Evolutionary conservation across 2,113 vertebrate genomes (phyloP).

Genomic region (Cyprinodon tularosa): DNA sequence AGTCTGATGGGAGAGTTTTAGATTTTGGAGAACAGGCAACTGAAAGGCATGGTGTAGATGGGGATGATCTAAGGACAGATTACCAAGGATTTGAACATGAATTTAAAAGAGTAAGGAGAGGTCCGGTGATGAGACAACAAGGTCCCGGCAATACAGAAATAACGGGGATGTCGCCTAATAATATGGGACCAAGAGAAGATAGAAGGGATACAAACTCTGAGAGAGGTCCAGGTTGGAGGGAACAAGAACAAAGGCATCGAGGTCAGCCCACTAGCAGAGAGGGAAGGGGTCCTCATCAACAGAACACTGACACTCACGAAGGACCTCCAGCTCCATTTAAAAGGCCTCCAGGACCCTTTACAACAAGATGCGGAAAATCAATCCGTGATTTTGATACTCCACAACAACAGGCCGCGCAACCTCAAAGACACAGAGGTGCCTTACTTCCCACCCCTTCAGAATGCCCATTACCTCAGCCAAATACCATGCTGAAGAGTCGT

Average conservation of each 20-base stretch:
- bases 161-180: slow-evolving; percentile 10
- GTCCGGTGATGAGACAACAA: slow-evolving; percentile 27
- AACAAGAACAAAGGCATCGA: slow-evolving; percentile 6
- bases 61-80: slow-evolving; percentile 23
- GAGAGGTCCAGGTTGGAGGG: slow-evolving; percentile 3
- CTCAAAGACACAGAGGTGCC: slow-evolving; percentile 76
- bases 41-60: slow-evolving; percentile 25
- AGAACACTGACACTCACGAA: slow-evolving; percentile 75
- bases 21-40: slow-evolving; percentile 24
- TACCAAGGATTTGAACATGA: slow-evolving; percentile 35
- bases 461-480: slow-evolving; percentile 67
- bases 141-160: slow-evolving; percentile 10
- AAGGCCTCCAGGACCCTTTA: slow-evolving; percentile 63
- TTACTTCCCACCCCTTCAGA: slow-evolving; percentile 86
- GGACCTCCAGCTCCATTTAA: slow-evolving; percentile 71
- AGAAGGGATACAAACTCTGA: slow-evolving; percentile 38
- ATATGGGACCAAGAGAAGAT: slow-evolving; percentile 19
- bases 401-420: slow-evolving; percentile 71
- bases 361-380: slow-evolving; percentile 62
- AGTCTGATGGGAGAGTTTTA: slow-evolving; percentile 25
- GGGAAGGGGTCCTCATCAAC: slow-evolving; percentile 60
- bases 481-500: slow-evolving; percentile 68
- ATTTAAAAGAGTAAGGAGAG: slow-evolving; percentile 37
- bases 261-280: slow-evolving; percentile 10
- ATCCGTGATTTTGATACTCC: slow-evolving; percentile 76